Conservation (phyloP, 2,113 vertebrate genomes). For the Hippocampus barbouri region DNA sequence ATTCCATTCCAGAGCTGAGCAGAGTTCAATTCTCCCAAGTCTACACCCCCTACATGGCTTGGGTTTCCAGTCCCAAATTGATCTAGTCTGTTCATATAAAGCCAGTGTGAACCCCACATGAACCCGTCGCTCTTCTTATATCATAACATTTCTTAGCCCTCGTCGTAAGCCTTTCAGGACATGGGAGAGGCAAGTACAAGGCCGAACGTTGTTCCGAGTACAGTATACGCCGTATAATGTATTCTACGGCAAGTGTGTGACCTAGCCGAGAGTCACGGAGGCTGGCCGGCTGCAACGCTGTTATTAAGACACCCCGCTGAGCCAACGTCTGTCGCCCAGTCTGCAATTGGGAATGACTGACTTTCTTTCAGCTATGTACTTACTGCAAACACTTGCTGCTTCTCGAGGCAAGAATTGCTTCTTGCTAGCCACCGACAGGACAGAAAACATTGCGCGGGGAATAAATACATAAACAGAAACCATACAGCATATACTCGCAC, state of each 20-base stretch:
- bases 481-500: conserved; percentile 27
- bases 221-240: conserved; percentile 12
- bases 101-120: not conserved
- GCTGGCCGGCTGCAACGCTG: conserved; percentile 43
- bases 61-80: not conserved
- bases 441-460: conserved; percentile 43
- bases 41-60: not conserved
- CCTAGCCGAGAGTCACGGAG: conserved; percentile 30
- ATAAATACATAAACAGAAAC: conserved; percentile 10
- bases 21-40: no score
- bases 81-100: not conserved
- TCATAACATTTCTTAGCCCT: not conserved
- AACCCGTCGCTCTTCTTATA: not conserved
- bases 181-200: not conserved
- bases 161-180: not conserved
- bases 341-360: conserved; percentile 58
- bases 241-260: conserved; percentile 33
- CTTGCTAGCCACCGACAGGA: conserved; percentile 27
- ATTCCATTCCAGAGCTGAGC: not conserved
- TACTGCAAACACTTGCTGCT: conserved; percentile 33
- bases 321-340: conserved; percentile 50
- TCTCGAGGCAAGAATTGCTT: conserved; percentile 11
- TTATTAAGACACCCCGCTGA: conserved; percentile 63
- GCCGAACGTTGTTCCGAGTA: conserved; percentile 42
- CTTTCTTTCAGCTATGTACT: conserved; percentile 53